Conservation (phyloP, 30 jellyfish, hydroid and myxozoan species). For the Euphysa ruthae region DNA sequence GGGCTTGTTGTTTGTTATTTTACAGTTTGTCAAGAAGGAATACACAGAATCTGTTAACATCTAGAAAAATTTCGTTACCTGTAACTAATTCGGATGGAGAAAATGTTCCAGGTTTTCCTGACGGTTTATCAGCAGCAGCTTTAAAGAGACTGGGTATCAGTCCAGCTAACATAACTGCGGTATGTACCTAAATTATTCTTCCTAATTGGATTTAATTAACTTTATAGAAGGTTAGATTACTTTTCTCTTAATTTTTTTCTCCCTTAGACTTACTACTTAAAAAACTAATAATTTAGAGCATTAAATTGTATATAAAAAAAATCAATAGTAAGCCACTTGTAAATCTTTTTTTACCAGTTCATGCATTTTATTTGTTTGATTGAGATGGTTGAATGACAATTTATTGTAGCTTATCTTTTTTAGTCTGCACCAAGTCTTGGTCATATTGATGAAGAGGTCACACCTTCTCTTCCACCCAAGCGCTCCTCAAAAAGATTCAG, state of each 20-base stretch:
- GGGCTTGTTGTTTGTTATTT: background rate
- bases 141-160: slow-evolving; percentile 18
- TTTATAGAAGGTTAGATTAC: too few relatives aligned
- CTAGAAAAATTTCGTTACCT: slow-evolving; percentile 6
- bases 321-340: background rate
- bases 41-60: slow-evolving; percentile 4
- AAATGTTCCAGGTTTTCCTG: slow-evolving; percentile 4
- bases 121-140: slow-evolving; percentile 22
- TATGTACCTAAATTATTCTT: background rate
- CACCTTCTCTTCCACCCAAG: slow-evolving; percentile 75
- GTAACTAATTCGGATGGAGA: background rate
- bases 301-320: too few relatives aligned
- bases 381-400: background rate
- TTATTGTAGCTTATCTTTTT: background rate
- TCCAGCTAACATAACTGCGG: slow-evolving; percentile 15
- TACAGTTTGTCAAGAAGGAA: background rate
- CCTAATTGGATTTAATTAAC: too few relatives aligned
- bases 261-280: too few relatives aligned
- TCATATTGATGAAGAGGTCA: slow-evolving; percentile 65
- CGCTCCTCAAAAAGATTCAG: slow-evolving; percentile 36
- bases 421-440: slow-evolving; percentile 96
- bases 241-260: too few relatives aligned
- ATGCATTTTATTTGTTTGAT: too few relatives aligned
- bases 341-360: too few relatives aligned
- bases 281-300: too few relatives aligned